Percentiles rank a stretch among this genome's conserved stretches.
Evolutionary conservation across 2,888 invertebrate genomes (phyloP).

Genomic region (Hirudinaria manillensis): DNA sequence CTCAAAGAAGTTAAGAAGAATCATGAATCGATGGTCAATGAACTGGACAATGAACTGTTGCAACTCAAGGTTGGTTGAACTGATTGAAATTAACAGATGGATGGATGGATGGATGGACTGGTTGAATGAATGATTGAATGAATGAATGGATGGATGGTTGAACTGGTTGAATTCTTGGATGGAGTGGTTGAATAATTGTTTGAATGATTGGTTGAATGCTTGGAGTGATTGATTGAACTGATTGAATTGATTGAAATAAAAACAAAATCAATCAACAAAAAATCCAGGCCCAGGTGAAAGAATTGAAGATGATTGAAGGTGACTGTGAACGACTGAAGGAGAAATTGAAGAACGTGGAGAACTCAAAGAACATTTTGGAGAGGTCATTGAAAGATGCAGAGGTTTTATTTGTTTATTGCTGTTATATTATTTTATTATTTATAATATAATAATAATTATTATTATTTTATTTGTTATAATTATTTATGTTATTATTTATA

Average conservation of each 20-base stretch:
- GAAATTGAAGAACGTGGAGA: slow-evolving; percentile 40
- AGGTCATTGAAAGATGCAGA: slow-evolving; percentile 49
- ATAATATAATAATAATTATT: background rate
- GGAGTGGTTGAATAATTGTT: background rate
- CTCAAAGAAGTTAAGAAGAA: slow-evolving; percentile 42
- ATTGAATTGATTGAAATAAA: background rate
- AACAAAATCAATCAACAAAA: background rate
- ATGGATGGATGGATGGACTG: background rate
- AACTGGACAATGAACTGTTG: slow-evolving; percentile 45
- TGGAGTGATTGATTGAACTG: background rate
- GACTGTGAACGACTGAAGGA: slow-evolving; percentile 44
- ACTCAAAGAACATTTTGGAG: slow-evolving; percentile 47
- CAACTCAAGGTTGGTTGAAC: slow-evolving; percentile 32
- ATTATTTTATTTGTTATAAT: background rate
- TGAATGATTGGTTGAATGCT: background rate
- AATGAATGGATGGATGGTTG: background rate
- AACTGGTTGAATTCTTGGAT: background rate
- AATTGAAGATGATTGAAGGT: slow-evolving; percentile 32
- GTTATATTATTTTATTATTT: background rate
- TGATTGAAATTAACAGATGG: background rate
- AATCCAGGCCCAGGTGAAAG: slow-evolving; percentile 40
- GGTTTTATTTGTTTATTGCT: slow-evolving; percentile 19
- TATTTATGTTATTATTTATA: background rate
- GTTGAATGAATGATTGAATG: background rate
- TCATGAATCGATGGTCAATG: slow-evolving; percentile 44